Percentiles rank a stretch among this genome's conserved stretches.
Evolutionary conservation across 2,797 vertebrate genomes (phyloP).

Genomic region (Phaenicophaeus curvirostris): DNA sequence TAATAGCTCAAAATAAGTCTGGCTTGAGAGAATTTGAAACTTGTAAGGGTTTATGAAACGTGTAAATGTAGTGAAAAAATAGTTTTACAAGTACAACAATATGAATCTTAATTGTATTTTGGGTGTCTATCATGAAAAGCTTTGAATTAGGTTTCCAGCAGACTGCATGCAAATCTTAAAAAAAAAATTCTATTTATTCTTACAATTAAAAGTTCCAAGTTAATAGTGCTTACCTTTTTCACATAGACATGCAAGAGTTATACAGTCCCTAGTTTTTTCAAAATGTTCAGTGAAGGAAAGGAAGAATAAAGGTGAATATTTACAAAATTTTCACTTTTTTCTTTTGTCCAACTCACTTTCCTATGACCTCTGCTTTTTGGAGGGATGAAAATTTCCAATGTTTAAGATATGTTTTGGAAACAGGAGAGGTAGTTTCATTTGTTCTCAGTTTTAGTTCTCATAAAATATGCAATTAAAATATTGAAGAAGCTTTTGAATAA

Average conservation of each 20-base stretch:
- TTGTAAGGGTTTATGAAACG: neutral
- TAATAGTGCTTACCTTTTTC: neutral
- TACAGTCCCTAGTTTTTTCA: neutral
- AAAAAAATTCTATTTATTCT: neutral
- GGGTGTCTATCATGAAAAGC: neutral
- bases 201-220: neutral
- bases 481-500: neutral
- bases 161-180: neutral
- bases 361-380: neutral
- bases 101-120: neutral
- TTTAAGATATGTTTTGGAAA: neutral
- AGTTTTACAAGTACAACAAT: neutral
- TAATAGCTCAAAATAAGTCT: too few relatives aligned
- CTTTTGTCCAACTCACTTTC: neutral
- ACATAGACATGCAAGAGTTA: fast-evolving
- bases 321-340: neutral
- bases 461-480: neutral
- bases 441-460: neutral
- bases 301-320: neutral
- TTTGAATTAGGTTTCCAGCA: neutral
- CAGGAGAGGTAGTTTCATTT: neutral
- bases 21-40: neutral
- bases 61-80: neutral
- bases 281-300: neutral
- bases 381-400: neutral